Percentiles rank a stretch among this genome's conserved stretches.
These are phyloP conservation scores for Apistogramma diplotaenia DNA, from an alignment of 2,113 vertebrate species.

Conservation along the genomic window DNA sequence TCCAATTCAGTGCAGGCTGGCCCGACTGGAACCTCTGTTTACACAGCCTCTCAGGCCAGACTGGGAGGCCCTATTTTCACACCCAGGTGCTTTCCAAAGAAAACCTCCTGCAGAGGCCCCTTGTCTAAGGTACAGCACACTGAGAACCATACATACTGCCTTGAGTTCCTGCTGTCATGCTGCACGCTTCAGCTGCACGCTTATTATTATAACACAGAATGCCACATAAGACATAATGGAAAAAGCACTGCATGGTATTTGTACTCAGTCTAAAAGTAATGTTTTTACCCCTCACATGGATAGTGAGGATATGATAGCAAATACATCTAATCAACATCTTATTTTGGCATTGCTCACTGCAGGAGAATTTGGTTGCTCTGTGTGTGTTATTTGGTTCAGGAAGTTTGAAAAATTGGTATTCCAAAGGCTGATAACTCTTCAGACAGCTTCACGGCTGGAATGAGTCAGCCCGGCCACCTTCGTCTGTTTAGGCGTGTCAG, in stretches of 20 bases:
- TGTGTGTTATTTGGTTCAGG: slow-evolving; percentile 46
- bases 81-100: slow-evolving; percentile 78
- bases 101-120: slow-evolving; percentile 72
- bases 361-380: slow-evolving; percentile 33
- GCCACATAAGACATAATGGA: slow-evolving; percentile 15
- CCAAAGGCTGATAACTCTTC: slow-evolving; percentile 50
- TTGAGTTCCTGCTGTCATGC: slow-evolving; percentile 44
- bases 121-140: slow-evolving; percentile 59
- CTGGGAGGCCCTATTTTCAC: slow-evolving; percentile 77
- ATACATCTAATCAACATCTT: slow-evolving; percentile 43
- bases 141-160: slow-evolving; percentile 64
- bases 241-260: slow-evolving; percentile 7
- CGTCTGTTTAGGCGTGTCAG: slow-evolving; percentile 49
- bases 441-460: slow-evolving; percentile 56
- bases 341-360: slow-evolving; percentile 33
- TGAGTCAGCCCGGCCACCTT: slow-evolving; percentile 63
- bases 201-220: slow-evolving; percentile 37
- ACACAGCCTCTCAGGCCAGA: slow-evolving; percentile 73
- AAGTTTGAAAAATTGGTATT: slow-evolving; percentile 68
- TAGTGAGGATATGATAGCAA: slow-evolving; percentile 1
- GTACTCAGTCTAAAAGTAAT: slow-evolving; percentile 26
- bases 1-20: slow-evolving; percentile 54
- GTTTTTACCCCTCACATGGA: slow-evolving; percentile 23
- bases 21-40: slow-evolving; percentile 69
- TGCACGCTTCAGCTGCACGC: slow-evolving; percentile 36